Base-by-base conservation (phyloP, 2,888 invertebrate species). In the Lepidonotus clava region DNA sequence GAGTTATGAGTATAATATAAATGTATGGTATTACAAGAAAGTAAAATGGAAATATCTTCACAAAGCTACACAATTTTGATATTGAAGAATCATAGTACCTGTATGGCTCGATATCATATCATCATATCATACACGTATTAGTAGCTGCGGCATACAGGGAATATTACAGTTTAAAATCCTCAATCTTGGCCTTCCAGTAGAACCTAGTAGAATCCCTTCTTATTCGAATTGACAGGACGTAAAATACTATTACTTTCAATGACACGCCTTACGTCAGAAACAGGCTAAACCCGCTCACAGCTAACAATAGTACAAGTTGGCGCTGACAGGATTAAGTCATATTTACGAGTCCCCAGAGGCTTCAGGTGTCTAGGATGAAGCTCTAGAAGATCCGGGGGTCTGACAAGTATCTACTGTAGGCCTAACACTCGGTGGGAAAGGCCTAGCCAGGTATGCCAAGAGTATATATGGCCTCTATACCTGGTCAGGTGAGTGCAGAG, bases 331-430 rank as follows among this genome's bases (percentile, higher is more conserved):
- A 61, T 61, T 61, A 28, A 61, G 28, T 24, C 28, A 11, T 11
- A 14, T 61, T 28, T 61, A 61, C 24, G n/a, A 24, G 61, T 61
- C 61, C 61, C 61, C 28, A 28, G 61, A 28, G 61, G 11, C 61
- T 1, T 4, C 61, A 61, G 61, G 61, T 61, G 24, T 11, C 28
- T 24, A 28, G 61, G 24, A 24, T n/a, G 61, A n/a, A n/a, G n/a
- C n/a, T n/a, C n/a, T n/a, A n/a, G n/a, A n/a, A 61, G 61, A 61
- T 61, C 61, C 61, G 28, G 61, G 61, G 61, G 61, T 24, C 28
- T 61, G 61, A 28, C 61, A 61, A 32, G 61, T n/a, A n/a, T n/a
- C n/a, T n/a, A n/a, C n/a, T n/a, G 61, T 61, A 4, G 5, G 11
- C 2, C 21, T 18, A 18, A 61, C 28, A 2, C 28, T 11, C 61